phyloP scores from a whole-genome alignment of 2,797 vertebrate genomes.

The Myotis pilosus region DNA sequence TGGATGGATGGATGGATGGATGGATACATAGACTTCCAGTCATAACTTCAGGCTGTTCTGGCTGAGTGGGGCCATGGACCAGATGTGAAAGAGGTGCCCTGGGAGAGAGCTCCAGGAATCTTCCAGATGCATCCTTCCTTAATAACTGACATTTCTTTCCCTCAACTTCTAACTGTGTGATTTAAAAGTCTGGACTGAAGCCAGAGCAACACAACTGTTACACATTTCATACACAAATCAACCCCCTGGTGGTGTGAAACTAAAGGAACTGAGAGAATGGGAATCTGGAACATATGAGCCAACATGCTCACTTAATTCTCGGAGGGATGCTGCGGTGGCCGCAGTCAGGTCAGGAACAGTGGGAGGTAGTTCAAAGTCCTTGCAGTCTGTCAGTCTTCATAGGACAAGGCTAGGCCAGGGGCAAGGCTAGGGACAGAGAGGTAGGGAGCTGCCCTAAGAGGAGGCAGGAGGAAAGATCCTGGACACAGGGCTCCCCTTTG shows the following conservation, averaged over 20 bases:
- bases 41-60: not conserved
- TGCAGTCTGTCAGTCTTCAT: not conserved
- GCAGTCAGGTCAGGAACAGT: not conserved
- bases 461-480: not conserved
- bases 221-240: slow-evolving; percentile 38
- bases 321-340: not conserved
- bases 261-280: not conserved
- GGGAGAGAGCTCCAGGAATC: not conserved
- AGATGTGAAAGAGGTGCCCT: not conserved
- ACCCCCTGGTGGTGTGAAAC: not conserved
- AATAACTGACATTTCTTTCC: slow-evolving; percentile 19
- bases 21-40: not conserved
- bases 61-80: not conserved
- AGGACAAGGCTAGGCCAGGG: not conserved
- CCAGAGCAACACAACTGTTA: slow-evolving; percentile 35
- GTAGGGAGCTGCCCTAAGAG: not conserved
- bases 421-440: not conserved
- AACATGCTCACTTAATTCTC: not conserved
- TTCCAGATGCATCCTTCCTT: slow-evolving; percentile 5
- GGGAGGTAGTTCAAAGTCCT: not conserved
- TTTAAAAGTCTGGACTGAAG: slow-evolving; percentile 46
- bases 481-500: not conserved
- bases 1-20: not conserved
- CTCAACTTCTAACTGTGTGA: slow-evolving; percentile 47
- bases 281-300: not conserved